phyloP scores from a whole-genome alignment of 2,888 invertebrate genomes.

The Ditylenchus weischeri region DNA sequence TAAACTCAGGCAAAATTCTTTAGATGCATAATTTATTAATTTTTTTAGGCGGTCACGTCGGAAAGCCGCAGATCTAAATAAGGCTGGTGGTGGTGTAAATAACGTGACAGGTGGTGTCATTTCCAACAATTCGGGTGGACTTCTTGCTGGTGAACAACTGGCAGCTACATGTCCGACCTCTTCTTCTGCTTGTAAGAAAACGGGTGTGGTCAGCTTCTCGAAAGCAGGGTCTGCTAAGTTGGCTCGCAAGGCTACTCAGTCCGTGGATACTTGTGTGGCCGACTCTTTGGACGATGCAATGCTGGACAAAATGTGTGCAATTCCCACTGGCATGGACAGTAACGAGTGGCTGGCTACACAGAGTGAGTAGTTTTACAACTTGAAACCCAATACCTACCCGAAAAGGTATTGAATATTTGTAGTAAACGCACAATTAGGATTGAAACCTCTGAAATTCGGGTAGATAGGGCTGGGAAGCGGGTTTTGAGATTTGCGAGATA shows the following conservation, averaged over 20 bases:
- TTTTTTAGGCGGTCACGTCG: slow-evolving; percentile 44
- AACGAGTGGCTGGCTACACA: slow-evolving; percentile 99
- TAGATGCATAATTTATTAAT: too few relatives aligned
- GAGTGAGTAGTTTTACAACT: slow-evolving; percentile 65
- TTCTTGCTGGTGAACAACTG: background rate
- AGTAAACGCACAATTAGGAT: too few relatives aligned
- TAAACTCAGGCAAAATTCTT: too few relatives aligned
- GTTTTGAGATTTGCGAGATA: too few relatives aligned
- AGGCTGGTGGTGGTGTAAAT: slow-evolving; percentile 17
- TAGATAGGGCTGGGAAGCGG: too few relatives aligned
- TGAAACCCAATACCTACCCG: too few relatives aligned
- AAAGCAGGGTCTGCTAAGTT: slow-evolving; percentile 31
- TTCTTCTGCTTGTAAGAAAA: slow-evolving; percentile 16
- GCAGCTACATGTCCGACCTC: background rate
- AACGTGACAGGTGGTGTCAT: background rate
- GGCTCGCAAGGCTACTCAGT: slow-evolving; percentile 22
- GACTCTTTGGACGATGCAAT: slow-evolving; percentile 56
- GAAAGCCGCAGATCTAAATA: slow-evolving; percentile 34
- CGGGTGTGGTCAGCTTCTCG: slow-evolving; percentile 23
- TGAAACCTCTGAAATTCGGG: too few relatives aligned
- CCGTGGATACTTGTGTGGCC: slow-evolving; percentile 48
- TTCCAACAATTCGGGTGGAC: background rate
- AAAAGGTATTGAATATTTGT: too few relatives aligned
- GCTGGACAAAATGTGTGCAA: slow-evolving; percentile 85
- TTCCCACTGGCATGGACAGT: slow-evolving; percentile 91